These are phyloP conservation scores for Petrocephalus sullivani DNA, from an alignment of 2,797 vertebrate species.

Conservation along the genomic window DNA sequence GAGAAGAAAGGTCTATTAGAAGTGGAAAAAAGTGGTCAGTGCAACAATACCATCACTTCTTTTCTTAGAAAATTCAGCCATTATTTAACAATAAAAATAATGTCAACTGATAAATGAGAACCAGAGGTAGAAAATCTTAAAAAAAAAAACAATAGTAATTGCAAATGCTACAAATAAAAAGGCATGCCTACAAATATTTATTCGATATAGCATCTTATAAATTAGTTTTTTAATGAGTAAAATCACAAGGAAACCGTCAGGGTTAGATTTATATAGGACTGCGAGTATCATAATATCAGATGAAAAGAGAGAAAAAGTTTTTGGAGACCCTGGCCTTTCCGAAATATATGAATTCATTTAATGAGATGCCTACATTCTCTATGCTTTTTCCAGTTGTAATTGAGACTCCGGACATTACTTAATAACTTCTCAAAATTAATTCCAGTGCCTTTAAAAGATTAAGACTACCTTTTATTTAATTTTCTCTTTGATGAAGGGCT, in stretches of 20 bases:
- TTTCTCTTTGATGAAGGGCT: background rate
- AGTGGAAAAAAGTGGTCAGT: slow-evolving; percentile 55
- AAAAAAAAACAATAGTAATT: slow-evolving; percentile 28
- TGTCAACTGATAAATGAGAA: slow-evolving; percentile 38
- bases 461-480: background rate
- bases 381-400: background rate
- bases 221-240: slow-evolving; percentile 16
- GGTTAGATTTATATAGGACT: background rate
- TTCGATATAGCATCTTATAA: slow-evolving; percentile 31
- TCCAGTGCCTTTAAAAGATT: background rate
- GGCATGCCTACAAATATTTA: slow-evolving; percentile 25
- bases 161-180: slow-evolving; percentile 3
- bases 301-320: background rate
- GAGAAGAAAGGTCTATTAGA: slow-evolving; percentile 61
- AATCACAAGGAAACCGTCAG: background rate
- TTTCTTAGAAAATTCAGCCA: background rate
- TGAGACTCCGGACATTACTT: background rate
- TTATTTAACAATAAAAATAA: slow-evolving; percentile 38
- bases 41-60: slow-evolving; percentile 51
- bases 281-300: background rate
- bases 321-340: background rate
- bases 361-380: background rate
- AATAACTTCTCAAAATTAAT: background rate
- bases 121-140: slow-evolving; percentile 41
- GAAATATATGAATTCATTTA: background rate